phyloP scores from a whole-genome alignment of 1,140 invertebrate genomes.

The Delia radicum region DNA sequence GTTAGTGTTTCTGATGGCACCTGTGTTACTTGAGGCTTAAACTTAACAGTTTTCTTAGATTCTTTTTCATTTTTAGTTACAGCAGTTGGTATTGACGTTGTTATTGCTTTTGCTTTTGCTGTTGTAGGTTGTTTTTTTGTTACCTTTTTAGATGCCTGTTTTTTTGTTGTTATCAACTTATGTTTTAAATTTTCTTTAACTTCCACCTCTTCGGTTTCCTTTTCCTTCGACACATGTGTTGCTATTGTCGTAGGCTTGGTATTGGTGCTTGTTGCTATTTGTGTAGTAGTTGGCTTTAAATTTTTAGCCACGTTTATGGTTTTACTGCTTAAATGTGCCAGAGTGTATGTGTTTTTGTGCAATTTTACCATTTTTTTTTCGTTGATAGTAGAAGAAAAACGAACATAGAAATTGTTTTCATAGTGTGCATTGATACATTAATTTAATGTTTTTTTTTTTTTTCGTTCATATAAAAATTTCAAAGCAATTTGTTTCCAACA shows the following conservation, averaged over 20 bases:
- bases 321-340: not conserved
- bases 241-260: constrained; percentile 24
- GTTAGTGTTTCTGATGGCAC: constrained; percentile 3
- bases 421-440: not conserved
- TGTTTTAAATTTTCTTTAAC: not conserved
- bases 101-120: constrained; percentile 1
- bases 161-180: not conserved
- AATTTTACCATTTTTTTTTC: not conserved
- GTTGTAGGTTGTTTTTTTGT: not conserved
- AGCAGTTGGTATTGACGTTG: not conserved
- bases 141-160: constrained; percentile 3
- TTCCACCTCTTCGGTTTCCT: not conserved
- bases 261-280: constrained; percentile 11
- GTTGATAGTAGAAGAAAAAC: not conserved
- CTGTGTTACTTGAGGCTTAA: constrained; percentile 19
- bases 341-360: not conserved
- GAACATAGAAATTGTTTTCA: not conserved
- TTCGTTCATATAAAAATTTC: no score
- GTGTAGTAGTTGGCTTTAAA: not conserved
- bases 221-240: not conserved
- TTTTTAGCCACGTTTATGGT: not conserved
- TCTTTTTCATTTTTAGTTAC: not conserved
- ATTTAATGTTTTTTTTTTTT: no score
- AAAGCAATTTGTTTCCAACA: not conserved
- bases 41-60: not conserved